These are phyloP conservation scores for Lithophane socia DNA, from an alignment of 2,888 invertebrate species.

Conservation along the genomic window DNA sequence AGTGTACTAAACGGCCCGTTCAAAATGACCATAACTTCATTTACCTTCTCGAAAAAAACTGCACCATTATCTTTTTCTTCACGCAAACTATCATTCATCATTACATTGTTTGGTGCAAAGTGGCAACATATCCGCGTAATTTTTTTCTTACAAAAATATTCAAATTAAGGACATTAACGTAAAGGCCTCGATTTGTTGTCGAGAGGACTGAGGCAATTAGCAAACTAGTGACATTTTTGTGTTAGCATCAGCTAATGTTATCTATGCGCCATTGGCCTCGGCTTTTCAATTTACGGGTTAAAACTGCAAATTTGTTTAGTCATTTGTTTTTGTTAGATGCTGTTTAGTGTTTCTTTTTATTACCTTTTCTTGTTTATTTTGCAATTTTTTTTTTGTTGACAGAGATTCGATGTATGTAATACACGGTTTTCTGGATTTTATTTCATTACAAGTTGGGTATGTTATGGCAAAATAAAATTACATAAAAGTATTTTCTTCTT, in stretches of 20 bases:
- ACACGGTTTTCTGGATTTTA: neutral
- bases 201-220: slow-evolving; percentile 47
- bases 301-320: slow-evolving; percentile 32
- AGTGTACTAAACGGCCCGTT: neutral
- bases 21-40: neutral
- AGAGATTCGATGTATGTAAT: neutral
- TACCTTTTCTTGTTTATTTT: neutral
- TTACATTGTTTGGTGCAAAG: slow-evolving; percentile 17
- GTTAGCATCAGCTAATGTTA: slow-evolving; percentile 36
- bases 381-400: neutral
- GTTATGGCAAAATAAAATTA: neutral
- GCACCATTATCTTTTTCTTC: neutral
- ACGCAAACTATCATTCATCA: slow-evolving; percentile 15
- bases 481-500: neutral
- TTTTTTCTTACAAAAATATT: slow-evolving; percentile 34
- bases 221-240: slow-evolving; percentile 49
- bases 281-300: slow-evolving; percentile 17
- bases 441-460: neutral
- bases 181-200: slow-evolving; percentile 41
- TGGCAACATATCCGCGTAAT: slow-evolving; percentile 33
- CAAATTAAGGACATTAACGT: slow-evolving; percentile 41
- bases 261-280: slow-evolving; percentile 46
- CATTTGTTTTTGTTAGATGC: slow-evolving; percentile 20
- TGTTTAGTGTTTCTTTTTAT: slow-evolving; percentile 8
- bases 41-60: neutral